Percentiles rank a stretch among this genome's conserved stretches.
Conservation (phyloP, 2,888 invertebrate genomes). For the Drosophila vallismaia region DNA sequence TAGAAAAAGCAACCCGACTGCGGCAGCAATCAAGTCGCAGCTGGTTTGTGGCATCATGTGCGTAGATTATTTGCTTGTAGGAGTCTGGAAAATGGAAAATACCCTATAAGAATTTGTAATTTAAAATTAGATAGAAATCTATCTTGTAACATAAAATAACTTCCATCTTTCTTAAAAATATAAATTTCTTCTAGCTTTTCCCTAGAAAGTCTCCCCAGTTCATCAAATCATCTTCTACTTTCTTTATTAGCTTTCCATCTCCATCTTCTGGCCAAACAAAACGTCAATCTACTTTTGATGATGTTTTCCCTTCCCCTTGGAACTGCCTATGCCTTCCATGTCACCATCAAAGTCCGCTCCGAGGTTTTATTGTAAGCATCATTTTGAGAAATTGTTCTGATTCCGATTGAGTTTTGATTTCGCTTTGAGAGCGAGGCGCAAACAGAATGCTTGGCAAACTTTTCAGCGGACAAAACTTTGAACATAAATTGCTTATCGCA, state of each 20-base stretch:
- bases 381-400: conserved; percentile 63
- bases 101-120: not conserved
- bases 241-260: not conserved
- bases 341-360: conserved; percentile 13
- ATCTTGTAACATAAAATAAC: too few species aligned
- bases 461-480: conserved; percentile 59
- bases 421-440: conserved; percentile 38
- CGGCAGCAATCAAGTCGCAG: conserved; percentile 24
- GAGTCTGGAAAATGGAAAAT: conserved; percentile 1
- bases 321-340: conserved; percentile 13
- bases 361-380: conserved; percentile 63
- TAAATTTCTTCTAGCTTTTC: not conserved
- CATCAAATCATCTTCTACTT: not conserved
- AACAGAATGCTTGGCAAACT: conserved; percentile 52
- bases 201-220: not conserved
- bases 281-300: conserved; percentile 43
- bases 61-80: conserved; percentile 10
- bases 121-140: too few species aligned
- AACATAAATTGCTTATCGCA: conserved; percentile 72
- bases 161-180: too few species aligned
- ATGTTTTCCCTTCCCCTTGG: conserved; percentile 27
- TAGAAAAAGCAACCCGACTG: conserved; percentile 17
- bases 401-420: conserved; percentile 70
- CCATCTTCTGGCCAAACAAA: not conserved
- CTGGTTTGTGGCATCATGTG: conserved; percentile 38